Conservation (phyloP, 2,113 vertebrate species). For the Elgaria multicarinata region DNA sequence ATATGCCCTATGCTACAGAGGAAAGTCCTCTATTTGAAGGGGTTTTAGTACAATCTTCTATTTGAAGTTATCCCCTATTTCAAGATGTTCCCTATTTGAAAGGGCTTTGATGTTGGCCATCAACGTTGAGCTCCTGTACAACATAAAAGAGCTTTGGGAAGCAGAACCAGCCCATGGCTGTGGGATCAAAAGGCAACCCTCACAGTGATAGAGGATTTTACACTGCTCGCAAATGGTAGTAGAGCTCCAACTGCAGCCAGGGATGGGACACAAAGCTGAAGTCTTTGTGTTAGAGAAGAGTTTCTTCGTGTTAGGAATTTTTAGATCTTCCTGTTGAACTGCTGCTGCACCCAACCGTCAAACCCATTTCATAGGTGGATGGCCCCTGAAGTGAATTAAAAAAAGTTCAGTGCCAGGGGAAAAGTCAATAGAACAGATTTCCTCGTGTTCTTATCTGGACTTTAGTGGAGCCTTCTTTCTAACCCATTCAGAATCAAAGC, state of each 20-base stretch:
- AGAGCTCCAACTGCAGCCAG: neutral
- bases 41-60: too few relatives aligned
- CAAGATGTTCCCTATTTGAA: too few relatives aligned
- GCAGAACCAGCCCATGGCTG: too few relatives aligned
- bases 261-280: neutral
- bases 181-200: too few relatives aligned
- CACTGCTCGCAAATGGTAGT: neutral
- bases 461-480: conserved; percentile 38
- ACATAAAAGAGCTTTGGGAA: too few relatives aligned
- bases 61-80: too few relatives aligned
- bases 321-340: neutral
- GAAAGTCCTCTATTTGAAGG: too few relatives aligned
- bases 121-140: too few relatives aligned
- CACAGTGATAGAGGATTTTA: too few relatives aligned
- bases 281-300: neutral
- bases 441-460: conserved; percentile 28
- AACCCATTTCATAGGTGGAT: neutral
- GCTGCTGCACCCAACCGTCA: neutral
- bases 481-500: conserved; percentile 46
- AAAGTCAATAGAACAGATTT: neutral
- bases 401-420: conserved; percentile 4
- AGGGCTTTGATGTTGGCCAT: too few relatives aligned
- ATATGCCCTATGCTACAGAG: too few relatives aligned
- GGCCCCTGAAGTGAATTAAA: conserved; percentile 33
- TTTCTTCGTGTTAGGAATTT: neutral